These are phyloP conservation scores for Dreissena polymorpha DNA, from an alignment of 1,140 invertebrate species.

Conservation along the genomic window DNA sequence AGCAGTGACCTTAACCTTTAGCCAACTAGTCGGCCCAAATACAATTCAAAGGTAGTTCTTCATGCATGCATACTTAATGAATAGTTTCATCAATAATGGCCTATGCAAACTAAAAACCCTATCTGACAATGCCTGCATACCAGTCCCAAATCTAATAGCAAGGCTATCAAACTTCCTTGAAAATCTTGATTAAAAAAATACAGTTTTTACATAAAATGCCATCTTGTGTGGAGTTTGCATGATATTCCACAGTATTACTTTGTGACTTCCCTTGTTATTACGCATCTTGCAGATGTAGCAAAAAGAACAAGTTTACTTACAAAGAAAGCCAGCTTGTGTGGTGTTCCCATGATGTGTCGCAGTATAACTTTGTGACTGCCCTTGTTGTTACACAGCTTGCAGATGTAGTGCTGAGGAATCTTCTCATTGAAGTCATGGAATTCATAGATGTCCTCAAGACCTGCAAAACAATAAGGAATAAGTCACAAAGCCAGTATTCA, in stretches of 20 bases:
- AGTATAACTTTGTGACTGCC: slow-evolving; percentile 36
- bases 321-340: slow-evolving; percentile 44
- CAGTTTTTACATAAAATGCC: slow-evolving; percentile 46
- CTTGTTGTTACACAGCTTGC: slow-evolving; percentile 51
- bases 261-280: slow-evolving; percentile 44
- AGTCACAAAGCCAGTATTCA: neutral
- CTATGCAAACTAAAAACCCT: too few relatives aligned
- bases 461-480: slow-evolving; percentile 16
- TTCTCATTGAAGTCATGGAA: slow-evolving; percentile 7
- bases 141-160: too few relatives aligned
- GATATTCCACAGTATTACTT: slow-evolving; percentile 28
- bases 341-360: slow-evolving; percentile 30
- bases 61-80: too few relatives aligned
- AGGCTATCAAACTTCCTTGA: too few relatives aligned
- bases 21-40: too few relatives aligned
- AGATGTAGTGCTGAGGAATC: slow-evolving; percentile 27
- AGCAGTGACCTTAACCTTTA: too few relatives aligned
- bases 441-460: slow-evolving; percentile 44
- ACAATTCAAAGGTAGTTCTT: too few relatives aligned
- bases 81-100: too few relatives aligned
- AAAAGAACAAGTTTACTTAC: too few relatives aligned
- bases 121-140: too few relatives aligned
- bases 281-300: slow-evolving; percentile 44
- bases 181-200: neutral
- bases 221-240: slow-evolving; percentile 38